phyloP scores from a whole-genome alignment of 2,797 vertebrate species.

The Parauchenoglanis ngamensis region DNA sequence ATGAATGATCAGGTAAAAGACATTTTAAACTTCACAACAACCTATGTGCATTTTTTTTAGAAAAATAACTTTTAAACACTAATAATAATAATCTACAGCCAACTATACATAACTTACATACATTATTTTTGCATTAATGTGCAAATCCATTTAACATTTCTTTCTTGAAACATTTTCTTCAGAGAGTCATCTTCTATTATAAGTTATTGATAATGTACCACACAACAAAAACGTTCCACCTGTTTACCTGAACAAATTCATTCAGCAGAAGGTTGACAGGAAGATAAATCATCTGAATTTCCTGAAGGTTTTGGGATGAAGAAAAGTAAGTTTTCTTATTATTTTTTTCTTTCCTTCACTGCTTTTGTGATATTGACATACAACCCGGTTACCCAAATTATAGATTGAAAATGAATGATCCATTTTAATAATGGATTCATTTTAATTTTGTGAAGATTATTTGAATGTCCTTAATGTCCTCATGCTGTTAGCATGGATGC shows the following conservation, averaged over 20 bases:
- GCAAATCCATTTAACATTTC: not conserved
- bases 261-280: not conserved
- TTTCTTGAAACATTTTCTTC: not conserved
- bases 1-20: not conserved
- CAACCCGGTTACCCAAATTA: not conserved
- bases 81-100: no score
- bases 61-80: no score
- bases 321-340: not conserved
- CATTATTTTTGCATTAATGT: not conserved
- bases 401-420: not conserved
- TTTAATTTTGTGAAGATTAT: not conserved
- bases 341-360: not conserved
- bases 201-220: not conserved
- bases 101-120: not conserved
- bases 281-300: not conserved
- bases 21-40: no score
- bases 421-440: not conserved
- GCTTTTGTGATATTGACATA: not conserved
- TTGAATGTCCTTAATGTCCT: not conserved
- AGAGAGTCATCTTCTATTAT: not conserved
- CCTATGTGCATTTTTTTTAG: no score
- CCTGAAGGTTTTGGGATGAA: not conserved
- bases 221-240: not conserved
- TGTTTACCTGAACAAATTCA: not conserved
- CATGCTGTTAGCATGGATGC: not conserved